Conservation (phyloP, 2,888 invertebrate species). For the Nemapogon koenigi region DNA sequence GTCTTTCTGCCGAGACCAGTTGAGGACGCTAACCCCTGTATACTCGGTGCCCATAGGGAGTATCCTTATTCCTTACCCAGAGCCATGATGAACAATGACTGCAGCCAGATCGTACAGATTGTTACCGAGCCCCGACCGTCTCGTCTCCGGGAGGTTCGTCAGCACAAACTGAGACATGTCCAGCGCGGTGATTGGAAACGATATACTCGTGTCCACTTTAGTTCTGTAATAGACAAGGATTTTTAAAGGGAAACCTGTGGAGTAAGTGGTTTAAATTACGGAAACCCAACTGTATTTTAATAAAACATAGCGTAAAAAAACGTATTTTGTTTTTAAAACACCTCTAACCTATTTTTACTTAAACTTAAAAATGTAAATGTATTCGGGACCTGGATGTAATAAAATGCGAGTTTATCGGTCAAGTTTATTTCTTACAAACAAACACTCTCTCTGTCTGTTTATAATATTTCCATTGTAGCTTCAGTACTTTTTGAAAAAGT, state of each 20-base stretch:
- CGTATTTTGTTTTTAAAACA: background rate
- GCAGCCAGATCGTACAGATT: conserved; percentile 81
- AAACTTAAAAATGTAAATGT: too few species aligned
- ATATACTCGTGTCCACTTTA: conserved; percentile 79
- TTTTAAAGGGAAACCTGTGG: too few species aligned
- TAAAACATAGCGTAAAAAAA: background rate
- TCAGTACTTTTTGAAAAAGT: too few species aligned
- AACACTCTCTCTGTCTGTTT: too few species aligned
- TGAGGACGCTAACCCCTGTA: background rate
- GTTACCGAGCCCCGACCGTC: conserved; percentile 66
- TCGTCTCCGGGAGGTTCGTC: conserved; percentile 69
- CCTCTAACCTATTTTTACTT: background rate
- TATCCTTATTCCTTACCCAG: conserved; percentile 66
- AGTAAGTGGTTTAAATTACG: background rate
- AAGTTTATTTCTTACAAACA: too few species aligned
- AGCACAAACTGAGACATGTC: conserved; percentile 82
- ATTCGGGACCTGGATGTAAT: too few species aligned
- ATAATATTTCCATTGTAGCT: too few species aligned
- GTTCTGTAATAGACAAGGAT: conserved; percentile 38
- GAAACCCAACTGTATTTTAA: background rate
- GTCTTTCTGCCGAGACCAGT: background rate
- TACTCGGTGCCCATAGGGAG: background rate
- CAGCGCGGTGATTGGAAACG: conserved; percentile 76
- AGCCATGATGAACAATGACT: conserved; percentile 82
- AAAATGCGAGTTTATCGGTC: too few species aligned